Conservation (phyloP, 1,140 invertebrate genomes). For the Cydia fagiglandana region DNA sequence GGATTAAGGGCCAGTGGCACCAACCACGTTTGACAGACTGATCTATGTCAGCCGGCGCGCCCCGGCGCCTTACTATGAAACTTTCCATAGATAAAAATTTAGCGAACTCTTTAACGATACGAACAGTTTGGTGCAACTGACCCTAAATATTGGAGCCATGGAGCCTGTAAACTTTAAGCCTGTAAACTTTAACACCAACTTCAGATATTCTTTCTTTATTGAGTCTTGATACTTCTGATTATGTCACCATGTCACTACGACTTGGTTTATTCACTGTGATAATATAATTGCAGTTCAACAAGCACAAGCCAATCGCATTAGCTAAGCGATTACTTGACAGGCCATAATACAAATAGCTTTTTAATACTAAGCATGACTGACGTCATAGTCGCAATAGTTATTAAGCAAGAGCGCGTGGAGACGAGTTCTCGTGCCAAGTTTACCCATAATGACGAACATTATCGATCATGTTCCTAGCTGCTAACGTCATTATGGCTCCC, state of each 20-base stretch:
- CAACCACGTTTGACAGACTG: no score
- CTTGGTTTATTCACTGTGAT: background rate
- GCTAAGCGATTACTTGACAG: conserved; percentile 1
- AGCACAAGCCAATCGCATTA: background rate
- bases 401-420: background rate
- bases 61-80: no score
- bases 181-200: background rate
- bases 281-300: background rate
- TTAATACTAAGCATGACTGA: conserved; percentile 9
- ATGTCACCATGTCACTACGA: background rate
- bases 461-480: conserved; percentile 16
- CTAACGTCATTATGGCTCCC: conserved; percentile 8
- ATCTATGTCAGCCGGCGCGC: no score
- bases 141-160: no score
- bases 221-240: background rate
- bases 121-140: no score
- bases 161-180: no score
- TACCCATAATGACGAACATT: conserved; percentile 18
- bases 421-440: conserved; percentile 15
- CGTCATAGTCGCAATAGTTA: conserved; percentile 14
- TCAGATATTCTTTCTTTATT: background rate
- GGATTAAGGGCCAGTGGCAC: no score
- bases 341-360: conserved; percentile 9
- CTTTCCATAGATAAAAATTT: no score
- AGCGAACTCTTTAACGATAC: no score